These are phyloP conservation scores for Eumaeus atala DNA, from an alignment of 1,140 invertebrate species.

Conservation along the genomic window DNA sequence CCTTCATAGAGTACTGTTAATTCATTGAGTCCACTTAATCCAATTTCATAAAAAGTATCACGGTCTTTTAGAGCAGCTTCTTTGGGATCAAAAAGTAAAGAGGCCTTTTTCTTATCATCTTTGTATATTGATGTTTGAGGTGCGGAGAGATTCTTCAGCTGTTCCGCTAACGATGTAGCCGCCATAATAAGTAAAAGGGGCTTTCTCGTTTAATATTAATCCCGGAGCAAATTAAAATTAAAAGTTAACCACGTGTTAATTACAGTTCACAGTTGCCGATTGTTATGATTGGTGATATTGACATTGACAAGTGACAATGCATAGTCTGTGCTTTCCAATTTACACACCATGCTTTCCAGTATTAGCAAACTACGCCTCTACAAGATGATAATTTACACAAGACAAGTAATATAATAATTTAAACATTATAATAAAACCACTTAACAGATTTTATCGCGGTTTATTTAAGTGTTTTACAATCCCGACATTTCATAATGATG, in stretches of 20 bases:
- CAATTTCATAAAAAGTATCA: conserved; percentile 89
- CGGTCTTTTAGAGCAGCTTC: conserved; percentile 90
- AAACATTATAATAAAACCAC: no score
- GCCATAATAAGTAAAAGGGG: conserved; percentile 34
- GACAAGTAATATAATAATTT: no score
- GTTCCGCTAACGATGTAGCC: conserved; percentile 85
- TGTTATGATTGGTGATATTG: no score
- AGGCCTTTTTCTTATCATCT: conserved; percentile 82
- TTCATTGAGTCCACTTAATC: conserved; percentile 88
- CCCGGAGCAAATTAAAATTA: no score
- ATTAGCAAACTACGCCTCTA: no score
- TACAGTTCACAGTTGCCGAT: conserved; percentile 6
- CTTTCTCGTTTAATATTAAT: neutral
- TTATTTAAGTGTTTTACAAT: no score
- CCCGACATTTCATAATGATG: no score
- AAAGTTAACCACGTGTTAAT: conserved; percentile 18
- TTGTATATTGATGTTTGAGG: conserved; percentile 85
- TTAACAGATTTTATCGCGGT: no score
- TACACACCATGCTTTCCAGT: no score
- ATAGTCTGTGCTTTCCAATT: no score
- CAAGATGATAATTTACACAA: no score
- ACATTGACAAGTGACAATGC: no score
- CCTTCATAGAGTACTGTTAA: conserved; percentile 81
- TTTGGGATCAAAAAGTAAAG: conserved; percentile 90
- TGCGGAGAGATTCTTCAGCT: conserved; percentile 85